Conservation (phyloP, 2,888 invertebrate genomes). For the Lasioglossum leucozonium region DNA sequence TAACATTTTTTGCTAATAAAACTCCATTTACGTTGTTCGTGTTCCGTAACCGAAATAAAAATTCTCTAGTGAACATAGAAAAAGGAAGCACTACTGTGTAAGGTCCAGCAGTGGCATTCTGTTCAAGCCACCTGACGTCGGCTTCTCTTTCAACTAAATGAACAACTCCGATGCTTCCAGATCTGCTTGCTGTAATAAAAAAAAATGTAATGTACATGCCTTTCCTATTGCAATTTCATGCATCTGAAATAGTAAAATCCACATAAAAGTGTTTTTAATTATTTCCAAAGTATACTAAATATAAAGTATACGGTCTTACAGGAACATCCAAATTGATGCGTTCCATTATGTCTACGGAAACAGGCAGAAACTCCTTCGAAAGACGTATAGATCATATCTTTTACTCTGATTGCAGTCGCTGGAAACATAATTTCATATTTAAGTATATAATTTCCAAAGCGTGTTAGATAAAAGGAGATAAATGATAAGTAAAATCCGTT, state of each 20-base stretch:
- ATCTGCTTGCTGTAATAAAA: conserved; percentile 87
- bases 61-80: conserved; percentile 87
- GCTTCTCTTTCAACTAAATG: conserved; percentile 88
- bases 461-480: not conserved
- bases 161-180: conserved; percentile 94
- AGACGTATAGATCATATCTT: conserved; percentile 92
- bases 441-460: not conserved
- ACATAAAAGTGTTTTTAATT: not conserved
- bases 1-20: conserved; percentile 86
- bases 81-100: conserved; percentile 92
- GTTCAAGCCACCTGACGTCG: conserved; percentile 91
- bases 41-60: conserved; percentile 86
- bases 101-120: conserved; percentile 90
- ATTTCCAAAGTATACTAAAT: not conserved
- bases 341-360: conserved; percentile 96
- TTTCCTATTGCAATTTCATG: not conserved
- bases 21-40: conserved; percentile 88
- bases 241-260: not conserved
- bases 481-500: not conserved
- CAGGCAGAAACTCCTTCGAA: conserved; percentile 91
- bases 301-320: conserved; percentile 88
- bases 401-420: conserved; percentile 88
- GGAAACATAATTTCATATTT: conserved; percentile 34
- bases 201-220: not conserved
- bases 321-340: conserved; percentile 97